phyloP scores from a whole-genome alignment of 2,888 invertebrate genomes.

The Hirtodrosophila duncani region DNA sequence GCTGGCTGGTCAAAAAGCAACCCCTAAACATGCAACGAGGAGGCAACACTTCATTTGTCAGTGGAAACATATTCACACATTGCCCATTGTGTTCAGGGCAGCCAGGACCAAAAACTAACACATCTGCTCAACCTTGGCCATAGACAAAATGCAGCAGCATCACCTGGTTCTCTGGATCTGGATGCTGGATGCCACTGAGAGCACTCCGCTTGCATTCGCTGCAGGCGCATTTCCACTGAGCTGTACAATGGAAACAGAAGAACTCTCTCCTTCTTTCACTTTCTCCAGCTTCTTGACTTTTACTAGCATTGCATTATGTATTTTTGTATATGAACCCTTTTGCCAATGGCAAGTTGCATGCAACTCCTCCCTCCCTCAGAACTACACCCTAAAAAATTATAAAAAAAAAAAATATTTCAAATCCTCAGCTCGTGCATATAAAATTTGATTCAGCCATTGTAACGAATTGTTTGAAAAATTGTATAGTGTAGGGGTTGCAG shows the following conservation, averaged over 20 bases:
- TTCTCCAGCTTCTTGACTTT: slow-evolving; percentile 64
- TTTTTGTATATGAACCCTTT: slow-evolving; percentile 8
- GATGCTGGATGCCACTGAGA: no score
- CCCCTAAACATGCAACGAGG: no score
- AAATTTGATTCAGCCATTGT: slow-evolving; percentile 44
- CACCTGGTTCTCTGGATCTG: slow-evolving; percentile 45
- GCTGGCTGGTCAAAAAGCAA: no score
- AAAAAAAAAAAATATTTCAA: no score
- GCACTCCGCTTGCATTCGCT: no score
- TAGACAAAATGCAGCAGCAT: slow-evolving; percentile 21
- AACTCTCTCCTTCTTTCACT: no score
- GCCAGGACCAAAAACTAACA: slow-evolving; percentile 24
- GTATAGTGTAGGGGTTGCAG: slow-evolving; percentile 26
- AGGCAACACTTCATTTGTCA: slow-evolving; percentile 59
- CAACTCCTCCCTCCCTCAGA: slow-evolving; percentile 2
- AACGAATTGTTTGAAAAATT: slow-evolving; percentile 59
- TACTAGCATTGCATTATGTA: slow-evolving; percentile 42
- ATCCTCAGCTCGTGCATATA: slow-evolving; percentile 54
- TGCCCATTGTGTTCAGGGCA: slow-evolving; percentile 30
- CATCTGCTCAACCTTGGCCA: slow-evolving; percentile 49
- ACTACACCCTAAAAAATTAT: no score
- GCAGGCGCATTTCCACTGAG: no score
- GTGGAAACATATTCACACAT: slow-evolving; percentile 45
- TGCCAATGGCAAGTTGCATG: slow-evolving; percentile 54
- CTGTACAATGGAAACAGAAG: no score